These are phyloP conservation scores for Rhopalosiphum maidis DNA, from an alignment of 1,140 invertebrate species.

Conservation along the genomic window DNA sequence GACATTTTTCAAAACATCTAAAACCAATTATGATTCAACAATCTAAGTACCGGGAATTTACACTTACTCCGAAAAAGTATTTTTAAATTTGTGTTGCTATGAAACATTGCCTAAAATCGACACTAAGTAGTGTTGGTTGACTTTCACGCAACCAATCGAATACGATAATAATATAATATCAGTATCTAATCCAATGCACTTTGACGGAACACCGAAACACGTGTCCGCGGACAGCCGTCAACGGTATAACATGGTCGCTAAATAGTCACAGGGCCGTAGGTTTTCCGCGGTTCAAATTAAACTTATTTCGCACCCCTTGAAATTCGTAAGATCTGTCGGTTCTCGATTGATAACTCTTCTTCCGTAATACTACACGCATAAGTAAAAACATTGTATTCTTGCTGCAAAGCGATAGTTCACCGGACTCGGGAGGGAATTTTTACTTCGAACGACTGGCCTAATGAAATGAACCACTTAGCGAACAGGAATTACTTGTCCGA, in stretches of 20 bases:
- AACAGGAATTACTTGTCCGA: neutral
- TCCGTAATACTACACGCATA: neutral
- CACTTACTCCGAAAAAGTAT: neutral
- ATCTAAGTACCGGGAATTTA: neutral
- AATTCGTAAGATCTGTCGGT: neutral
- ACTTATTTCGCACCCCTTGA: neutral
- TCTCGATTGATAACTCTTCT: neutral
- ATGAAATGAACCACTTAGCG: neutral
- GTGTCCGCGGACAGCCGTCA: neutral
- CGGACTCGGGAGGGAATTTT: neutral
- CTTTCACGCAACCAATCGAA: neutral
- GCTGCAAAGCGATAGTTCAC: neutral
- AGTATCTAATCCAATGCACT: too few relatives aligned
- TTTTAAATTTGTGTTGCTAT: neutral
- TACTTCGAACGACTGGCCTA: neutral
- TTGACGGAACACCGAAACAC: neutral
- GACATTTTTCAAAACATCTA: neutral
- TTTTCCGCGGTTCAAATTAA: neutral
- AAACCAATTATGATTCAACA: neutral
- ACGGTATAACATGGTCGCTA: neutral
- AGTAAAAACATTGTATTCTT: neutral
- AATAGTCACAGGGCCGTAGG: neutral
- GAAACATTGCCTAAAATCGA: neutral
- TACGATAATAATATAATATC: too few relatives aligned
- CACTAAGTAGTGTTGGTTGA: neutral